Conservation (phyloP, 1,140 invertebrate genomes). For the Drosophila tropicalis region DNA sequence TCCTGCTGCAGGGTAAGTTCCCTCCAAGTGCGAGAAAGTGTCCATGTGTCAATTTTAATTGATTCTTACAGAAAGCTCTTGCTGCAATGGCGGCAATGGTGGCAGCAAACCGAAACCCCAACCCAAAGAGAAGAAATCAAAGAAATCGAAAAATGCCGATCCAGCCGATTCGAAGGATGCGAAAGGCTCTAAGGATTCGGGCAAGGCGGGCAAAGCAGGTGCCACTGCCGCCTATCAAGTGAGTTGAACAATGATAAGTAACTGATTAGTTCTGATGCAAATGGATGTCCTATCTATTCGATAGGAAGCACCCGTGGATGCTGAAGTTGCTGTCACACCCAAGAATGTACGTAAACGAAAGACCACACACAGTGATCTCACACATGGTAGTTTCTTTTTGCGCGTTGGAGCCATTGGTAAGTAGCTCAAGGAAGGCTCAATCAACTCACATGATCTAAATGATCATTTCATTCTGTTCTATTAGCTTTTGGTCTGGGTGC, state of each 20-base stretch:
- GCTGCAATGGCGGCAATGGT: slow-evolving; percentile 86
- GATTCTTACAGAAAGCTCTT: slow-evolving; percentile 88
- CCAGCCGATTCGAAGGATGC: slow-evolving; percentile 84
- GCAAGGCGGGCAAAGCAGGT: slow-evolving; percentile 85
- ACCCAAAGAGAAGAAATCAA: slow-evolving; percentile 89
- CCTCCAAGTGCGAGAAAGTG: too few species aligned
- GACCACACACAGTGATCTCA: slow-evolving; percentile 95
- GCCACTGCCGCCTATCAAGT: slow-evolving; percentile 87
- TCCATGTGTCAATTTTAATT: neutral
- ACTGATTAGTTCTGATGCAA: too few species aligned
- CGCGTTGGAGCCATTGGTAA: slow-evolving; percentile 97
- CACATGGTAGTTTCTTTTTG: slow-evolving; percentile 98
- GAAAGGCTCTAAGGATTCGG: slow-evolving; percentile 85
- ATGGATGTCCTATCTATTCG: too few species aligned
- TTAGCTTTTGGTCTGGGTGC: slow-evolving; percentile 97
- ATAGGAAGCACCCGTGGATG: slow-evolving; percentile 85
- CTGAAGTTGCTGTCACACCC: slow-evolving; percentile 88
- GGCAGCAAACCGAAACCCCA: slow-evolving; percentile 87
- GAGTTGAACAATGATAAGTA: slow-evolving; percentile 41
- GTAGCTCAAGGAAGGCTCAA: neutral
- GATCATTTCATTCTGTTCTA: too few species aligned
- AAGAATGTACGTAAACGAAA: slow-evolving; percentile 91
- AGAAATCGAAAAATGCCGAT: slow-evolving; percentile 87
- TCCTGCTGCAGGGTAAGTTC: slow-evolving; percentile 91
- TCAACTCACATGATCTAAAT: too few species aligned